Evolutionary conservation across 1,140 invertebrate genomes (phyloP).

Genomic region (Phymorhynchus buccinoides): DNA sequence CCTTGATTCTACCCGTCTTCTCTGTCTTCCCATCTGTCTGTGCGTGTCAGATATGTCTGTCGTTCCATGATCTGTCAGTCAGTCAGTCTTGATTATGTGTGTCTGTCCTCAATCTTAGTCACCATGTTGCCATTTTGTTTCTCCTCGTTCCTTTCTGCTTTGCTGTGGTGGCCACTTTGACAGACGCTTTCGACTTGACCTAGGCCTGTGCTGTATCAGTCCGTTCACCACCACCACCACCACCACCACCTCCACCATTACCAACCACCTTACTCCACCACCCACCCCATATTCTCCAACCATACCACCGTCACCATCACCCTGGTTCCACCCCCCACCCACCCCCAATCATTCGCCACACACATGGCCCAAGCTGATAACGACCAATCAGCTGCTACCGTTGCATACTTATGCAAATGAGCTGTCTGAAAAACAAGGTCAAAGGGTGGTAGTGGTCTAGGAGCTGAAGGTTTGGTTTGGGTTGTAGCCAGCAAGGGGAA

Average conservation of each 20-base stretch:
- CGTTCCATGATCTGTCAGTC: too few species aligned
- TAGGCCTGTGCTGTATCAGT: background rate
- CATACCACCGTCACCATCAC: background rate
- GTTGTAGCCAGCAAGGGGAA: background rate
- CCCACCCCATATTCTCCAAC: background rate
- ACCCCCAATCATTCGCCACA: background rate
- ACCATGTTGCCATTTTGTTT: background rate
- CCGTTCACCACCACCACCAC: background rate
- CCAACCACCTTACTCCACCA: background rate
- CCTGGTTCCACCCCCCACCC: background rate
- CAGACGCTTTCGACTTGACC: background rate
- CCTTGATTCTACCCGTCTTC: too few species aligned
- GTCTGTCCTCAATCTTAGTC: too few species aligned
- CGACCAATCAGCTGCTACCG: constrained; percentile 33
- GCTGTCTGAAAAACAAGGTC: constrained; percentile 7
- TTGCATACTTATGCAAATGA: constrained; percentile 35
- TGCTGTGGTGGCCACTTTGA: background rate
- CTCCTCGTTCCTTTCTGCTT: too few species aligned
- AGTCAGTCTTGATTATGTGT: too few species aligned
- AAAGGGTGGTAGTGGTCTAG: too few species aligned
- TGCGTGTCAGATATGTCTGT: too few species aligned
- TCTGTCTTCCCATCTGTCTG: too few species aligned
- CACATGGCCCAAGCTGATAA: constrained; percentile 22
- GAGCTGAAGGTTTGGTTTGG: background rate
- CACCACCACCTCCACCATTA: background rate